Evolutionary conservation across 2,888 invertebrate genomes (phyloP).

Genomic region (Clanis bilineata): DNA sequence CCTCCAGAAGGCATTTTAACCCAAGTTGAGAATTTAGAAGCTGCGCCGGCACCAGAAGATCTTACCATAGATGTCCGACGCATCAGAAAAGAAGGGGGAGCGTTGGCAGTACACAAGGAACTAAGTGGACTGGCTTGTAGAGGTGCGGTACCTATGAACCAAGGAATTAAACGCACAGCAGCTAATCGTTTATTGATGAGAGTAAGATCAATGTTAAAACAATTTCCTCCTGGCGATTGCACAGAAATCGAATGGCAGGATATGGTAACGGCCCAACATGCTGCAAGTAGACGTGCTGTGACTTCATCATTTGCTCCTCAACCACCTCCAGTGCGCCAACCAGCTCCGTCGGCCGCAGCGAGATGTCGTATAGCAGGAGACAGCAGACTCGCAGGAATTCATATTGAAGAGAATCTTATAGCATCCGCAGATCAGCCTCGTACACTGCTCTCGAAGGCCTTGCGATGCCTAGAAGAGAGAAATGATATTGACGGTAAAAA

Average conservation of each 20-base stretch:
- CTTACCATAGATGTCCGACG: conserved; percentile 50
- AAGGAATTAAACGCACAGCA: conserved; percentile 69
- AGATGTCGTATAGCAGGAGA: conserved; percentile 60
- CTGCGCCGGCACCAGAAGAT: conserved; percentile 47
- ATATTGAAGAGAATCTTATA: conserved; percentile 47
- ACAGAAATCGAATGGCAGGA: conserved; percentile 64
- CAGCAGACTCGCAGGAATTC: conserved; percentile 47
- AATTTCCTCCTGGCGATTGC: conserved; percentile 59
- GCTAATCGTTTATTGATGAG: conserved; percentile 66
- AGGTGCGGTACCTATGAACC: conserved; percentile 61
- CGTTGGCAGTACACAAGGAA: conserved; percentile 70
- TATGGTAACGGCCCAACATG: conserved; percentile 65
- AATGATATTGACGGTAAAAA: conserved; percentile 50
- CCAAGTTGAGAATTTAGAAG: conserved; percentile 47
- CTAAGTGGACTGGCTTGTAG: conserved; percentile 57
- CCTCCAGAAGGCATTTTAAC: conserved; percentile 39
- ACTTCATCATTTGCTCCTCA: conserved; percentile 70
- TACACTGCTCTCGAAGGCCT: conserved; percentile 52
- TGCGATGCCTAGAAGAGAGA: conserved; percentile 60
- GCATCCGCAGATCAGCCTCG: conserved; percentile 49
- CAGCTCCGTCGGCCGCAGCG: conserved; percentile 48
- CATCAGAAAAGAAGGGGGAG: conserved; percentile 64
- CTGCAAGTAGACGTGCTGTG: conserved; percentile 64
- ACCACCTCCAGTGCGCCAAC: conserved; percentile 44
- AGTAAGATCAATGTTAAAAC: conserved; percentile 63